phyloP scores from a whole-genome alignment of 1,140 invertebrate species.

The Dendroctonus valens region DNA sequence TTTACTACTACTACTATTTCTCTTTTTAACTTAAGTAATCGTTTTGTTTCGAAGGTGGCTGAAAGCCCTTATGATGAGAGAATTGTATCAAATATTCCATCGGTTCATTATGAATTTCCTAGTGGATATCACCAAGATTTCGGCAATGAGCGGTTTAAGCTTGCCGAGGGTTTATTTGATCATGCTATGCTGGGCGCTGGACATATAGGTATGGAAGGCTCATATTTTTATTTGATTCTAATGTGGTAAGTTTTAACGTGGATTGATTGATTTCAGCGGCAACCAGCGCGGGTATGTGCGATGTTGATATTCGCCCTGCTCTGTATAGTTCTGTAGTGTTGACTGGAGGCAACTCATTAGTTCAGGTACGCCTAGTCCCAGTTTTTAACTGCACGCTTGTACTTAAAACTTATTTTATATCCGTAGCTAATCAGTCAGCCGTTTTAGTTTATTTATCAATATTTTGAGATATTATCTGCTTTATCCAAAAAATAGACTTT shows the following conservation, averaged over 20 bases:
- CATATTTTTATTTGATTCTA: neutral
- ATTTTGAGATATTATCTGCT: no score
- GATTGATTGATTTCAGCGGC: conserved; percentile 67
- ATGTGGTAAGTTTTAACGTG: conserved; percentile 25
- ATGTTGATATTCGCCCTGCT: conserved; percentile 89
- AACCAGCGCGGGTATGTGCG: conserved; percentile 90
- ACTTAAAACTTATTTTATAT: no score
- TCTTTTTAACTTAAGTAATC: no score
- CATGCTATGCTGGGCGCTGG: conserved; percentile 75
- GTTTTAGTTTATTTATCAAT: no score
- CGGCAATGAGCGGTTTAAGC: conserved; percentile 80
- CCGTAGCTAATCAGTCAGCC: no score
- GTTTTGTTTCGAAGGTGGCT: conserved; percentile 58
- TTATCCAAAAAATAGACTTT: no score
- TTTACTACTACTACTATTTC: no score
- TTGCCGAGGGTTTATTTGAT: conserved; percentile 91
- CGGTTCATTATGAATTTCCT: conserved; percentile 90
- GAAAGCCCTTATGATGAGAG: conserved; percentile 83
- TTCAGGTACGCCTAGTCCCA: conserved; percentile 57
- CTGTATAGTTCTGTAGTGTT: conserved; percentile 89
- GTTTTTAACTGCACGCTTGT: no score
- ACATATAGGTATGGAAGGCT: conserved; percentile 57
- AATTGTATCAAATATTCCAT: conserved; percentile 76
- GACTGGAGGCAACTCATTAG: conserved; percentile 82
- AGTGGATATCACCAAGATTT: conserved; percentile 94